Percentiles rank a stretch among this genome's conserved stretches.
These are phyloP conservation scores for Sebastes steindachneri DNA, from an alignment of 2,797 vertebrate species.

Conservation along the genomic window DNA sequence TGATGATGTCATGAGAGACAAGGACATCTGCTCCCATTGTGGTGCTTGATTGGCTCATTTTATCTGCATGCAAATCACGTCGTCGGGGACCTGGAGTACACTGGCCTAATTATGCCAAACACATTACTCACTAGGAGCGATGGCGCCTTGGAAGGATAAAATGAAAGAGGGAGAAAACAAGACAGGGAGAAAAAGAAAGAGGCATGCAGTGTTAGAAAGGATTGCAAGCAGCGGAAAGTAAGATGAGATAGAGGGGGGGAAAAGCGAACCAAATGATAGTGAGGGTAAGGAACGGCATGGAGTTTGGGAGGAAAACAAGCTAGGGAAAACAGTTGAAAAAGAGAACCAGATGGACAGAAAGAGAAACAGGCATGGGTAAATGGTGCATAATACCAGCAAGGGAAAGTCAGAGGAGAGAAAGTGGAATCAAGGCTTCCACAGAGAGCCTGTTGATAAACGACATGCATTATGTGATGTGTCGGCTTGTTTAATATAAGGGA, in stretches of 20 bases:
- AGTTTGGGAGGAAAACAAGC: constrained; percentile 40
- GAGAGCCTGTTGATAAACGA: constrained; percentile 67
- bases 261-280: constrained; percentile 38
- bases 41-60: constrained; percentile 61
- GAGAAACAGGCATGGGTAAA: constrained; percentile 53
- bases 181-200: background rate
- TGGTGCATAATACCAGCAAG: constrained; percentile 40
- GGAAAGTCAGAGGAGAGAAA: constrained; percentile 40
- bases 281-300: constrained; percentile 26
- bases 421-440: constrained; percentile 51
- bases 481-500: constrained; percentile 68
- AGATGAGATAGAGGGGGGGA: constrained; percentile 12
- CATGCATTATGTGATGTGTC: constrained; percentile 64
- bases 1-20: constrained; percentile 73
- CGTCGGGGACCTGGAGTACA: constrained; percentile 48
- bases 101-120: constrained; percentile 75
- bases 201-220: constrained; percentile 1
- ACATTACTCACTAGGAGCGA: constrained; percentile 62
- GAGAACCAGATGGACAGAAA: constrained; percentile 65
- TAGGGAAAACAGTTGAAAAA: constrained; percentile 43
- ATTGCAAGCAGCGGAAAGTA: constrained; percentile 32
- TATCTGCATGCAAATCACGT: constrained; percentile 72
- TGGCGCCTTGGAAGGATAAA: constrained; percentile 40
- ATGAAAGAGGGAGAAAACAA: constrained; percentile 26
- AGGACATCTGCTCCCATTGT: constrained; percentile 71